Percentiles rank a stretch among this genome's conserved stretches.
Evolutionary conservation across 92 coral and sea anemone genomes (phyloP).

Genomic region (Siderastrea siderea): DNA sequence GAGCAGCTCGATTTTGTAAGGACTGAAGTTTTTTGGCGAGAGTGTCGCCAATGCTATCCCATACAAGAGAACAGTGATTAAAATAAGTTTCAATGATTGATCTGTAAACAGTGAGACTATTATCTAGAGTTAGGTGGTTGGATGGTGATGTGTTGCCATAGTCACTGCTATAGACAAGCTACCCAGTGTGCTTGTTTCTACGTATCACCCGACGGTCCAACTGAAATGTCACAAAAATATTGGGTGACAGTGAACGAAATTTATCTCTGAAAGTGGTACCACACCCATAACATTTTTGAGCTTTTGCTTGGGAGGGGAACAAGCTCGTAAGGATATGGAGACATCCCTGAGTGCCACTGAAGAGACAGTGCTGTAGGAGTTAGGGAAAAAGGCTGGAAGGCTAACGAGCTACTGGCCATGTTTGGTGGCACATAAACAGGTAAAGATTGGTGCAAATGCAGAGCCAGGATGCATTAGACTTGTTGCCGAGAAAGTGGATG

Average conservation of each 20-base stretch:
- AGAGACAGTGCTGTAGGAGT: background rate
- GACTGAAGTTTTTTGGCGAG: too few species aligned
- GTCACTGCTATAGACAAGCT: conserved; percentile 45
- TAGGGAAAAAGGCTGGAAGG: background rate
- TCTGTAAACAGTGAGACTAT: conserved; percentile 62
- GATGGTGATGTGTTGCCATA: conserved; percentile 67
- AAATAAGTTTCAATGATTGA: too few species aligned
- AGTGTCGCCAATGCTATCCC: too few species aligned
- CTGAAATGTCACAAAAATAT: conserved; percentile 52
- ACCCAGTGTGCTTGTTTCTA: conserved; percentile 53
- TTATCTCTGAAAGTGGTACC: conserved; percentile 38
- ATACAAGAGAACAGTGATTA: too few species aligned
- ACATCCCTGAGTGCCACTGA: conserved; percentile 71
- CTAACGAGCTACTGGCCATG: background rate
- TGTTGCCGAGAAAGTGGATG: too few species aligned
- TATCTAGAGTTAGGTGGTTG: conserved; percentile 10
- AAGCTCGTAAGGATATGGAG: conserved; percentile 68
- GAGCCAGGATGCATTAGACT: background rate
- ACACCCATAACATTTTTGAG: conserved; percentile 67
- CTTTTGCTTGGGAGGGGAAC: conserved; percentile 20
- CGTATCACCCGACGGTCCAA: conserved; percentile 30
- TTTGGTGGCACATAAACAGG: conserved; percentile 7
- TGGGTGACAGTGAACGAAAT: conserved; percentile 29
- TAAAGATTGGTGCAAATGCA: background rate
- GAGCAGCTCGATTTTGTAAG: too few species aligned